Evolutionary conservation across 2,797 vertebrate species (phyloP).

Genomic region (Calcarius lapponicus): DNA sequence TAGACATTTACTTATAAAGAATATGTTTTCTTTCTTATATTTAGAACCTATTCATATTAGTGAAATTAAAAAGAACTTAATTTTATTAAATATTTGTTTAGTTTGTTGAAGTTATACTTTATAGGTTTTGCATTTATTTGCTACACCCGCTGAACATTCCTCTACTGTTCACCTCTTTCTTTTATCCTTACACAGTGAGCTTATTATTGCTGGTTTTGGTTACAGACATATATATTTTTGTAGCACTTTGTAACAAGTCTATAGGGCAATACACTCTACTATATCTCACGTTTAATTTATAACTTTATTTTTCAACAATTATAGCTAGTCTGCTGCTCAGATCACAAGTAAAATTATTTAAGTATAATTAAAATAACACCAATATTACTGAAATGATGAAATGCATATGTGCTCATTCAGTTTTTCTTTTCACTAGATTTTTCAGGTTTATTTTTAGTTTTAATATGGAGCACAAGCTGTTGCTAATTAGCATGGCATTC

Average conservation of each 20-base stretch:
- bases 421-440: not conserved
- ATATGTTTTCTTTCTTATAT: not conserved
- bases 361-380: not conserved
- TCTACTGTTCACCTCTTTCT: not conserved
- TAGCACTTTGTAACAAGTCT: not conserved
- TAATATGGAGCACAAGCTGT: not conserved
- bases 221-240: not conserved
- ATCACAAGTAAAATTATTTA: not conserved
- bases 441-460: not conserved
- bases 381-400: not conserved
- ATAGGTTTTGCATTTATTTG: not conserved
- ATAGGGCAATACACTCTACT: not conserved
- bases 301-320: not conserved
- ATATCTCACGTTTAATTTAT: not conserved
- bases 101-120: not conserved
- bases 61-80: not conserved
- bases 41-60: not conserved
- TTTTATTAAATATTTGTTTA: not conserved
- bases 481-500: constrained; percentile 10
- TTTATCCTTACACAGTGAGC: not conserved
- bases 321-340: not conserved
- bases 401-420: not conserved
- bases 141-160: not conserved
- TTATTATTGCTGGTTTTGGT: not conserved
- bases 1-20: not conserved